Evolutionary conservation across 2,888 invertebrate species (phyloP), one percentile per base, ranked within the genome.

Genomic region (Hirtodrosophila trivittata): DNA sequence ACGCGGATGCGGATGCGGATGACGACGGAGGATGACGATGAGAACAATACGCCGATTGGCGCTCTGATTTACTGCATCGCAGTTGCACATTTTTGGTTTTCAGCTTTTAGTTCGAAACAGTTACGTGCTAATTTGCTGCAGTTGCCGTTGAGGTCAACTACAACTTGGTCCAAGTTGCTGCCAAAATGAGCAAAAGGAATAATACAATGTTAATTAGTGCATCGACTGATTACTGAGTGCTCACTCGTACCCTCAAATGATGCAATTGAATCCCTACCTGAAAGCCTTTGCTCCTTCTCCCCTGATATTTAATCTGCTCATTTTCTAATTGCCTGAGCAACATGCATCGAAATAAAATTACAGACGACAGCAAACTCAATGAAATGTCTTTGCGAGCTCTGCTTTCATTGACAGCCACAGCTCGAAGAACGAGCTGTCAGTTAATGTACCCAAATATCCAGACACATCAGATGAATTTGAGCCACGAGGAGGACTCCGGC

Each of bases 31-130:
- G n/a, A 45, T 38, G 62, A 42, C 28, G 46, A 55, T 18, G 62
- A 63, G 50, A 71, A 69, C 69, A 69, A 60, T 69, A 46, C 54
- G 50, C 28, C 58, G 50, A 59, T 73, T 64, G 65, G n/a, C 43
- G 43, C 64, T 59, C 78, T 81, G 82, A 80, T 77, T 84, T 81
- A 77, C 85, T 77, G 78, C 72, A 59, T 60, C 57, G 56, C 39
- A 41, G 46, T 47, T 56, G 63, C 14, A 45, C 64, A 47, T 62
- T 71, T 78, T 54, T 38, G 49, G 55, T 33, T 76, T 32, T 28
- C 7, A 52, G 70, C 63, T 50, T 78, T 82, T 75, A 73, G 70
- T 77, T 67, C 65, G 46, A 49, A 75, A 66, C 56, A 63, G 55
- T 58, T 72, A 39, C n/a, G 56, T 58, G 66, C 54, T 60, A 74